Percentiles rank a stretch among this genome's conserved stretches.
phyloP scores from a whole-genome alignment of 2,113 vertebrate genomes.

The Barbus barbus region DNA sequence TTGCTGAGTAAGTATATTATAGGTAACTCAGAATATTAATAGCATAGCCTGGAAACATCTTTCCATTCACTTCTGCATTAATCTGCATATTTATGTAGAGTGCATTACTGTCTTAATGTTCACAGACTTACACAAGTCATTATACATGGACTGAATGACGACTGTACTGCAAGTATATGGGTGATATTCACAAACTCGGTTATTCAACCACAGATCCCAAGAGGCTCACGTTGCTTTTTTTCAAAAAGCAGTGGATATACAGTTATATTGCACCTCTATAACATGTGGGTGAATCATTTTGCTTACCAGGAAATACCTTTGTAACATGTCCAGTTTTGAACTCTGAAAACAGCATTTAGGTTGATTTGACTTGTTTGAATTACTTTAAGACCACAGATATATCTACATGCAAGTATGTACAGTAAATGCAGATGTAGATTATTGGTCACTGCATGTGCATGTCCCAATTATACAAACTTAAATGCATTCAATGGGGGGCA shows the following conservation, averaged over 20 bases:
- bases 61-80: neutral
- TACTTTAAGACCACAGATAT: neutral
- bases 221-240: neutral
- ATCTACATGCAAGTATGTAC: neutral
- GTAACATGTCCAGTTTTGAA: neutral
- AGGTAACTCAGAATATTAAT: neutral
- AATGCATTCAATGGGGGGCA: too few species aligned
- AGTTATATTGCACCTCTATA: neutral
- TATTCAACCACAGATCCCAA: neutral
- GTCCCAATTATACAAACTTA: too few species aligned
- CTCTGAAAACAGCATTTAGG: neutral
- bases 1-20: neutral
- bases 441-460: too few species aligned
- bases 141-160: neutral
- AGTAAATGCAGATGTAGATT: neutral
- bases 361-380: neutral
- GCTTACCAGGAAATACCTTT: neutral
- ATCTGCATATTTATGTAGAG: neutral
- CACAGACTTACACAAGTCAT: neutral
- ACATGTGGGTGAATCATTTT: neutral
- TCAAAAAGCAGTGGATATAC: neutral
- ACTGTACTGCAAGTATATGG: neutral
- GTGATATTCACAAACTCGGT: neutral
- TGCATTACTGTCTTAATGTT: neutral
- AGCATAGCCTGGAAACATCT: neutral